Evolutionary conservation across 2,888 invertebrate species (phyloP), one percentile per base, ranked within the genome.

Genomic region (Morpho deidamia): DNA sequence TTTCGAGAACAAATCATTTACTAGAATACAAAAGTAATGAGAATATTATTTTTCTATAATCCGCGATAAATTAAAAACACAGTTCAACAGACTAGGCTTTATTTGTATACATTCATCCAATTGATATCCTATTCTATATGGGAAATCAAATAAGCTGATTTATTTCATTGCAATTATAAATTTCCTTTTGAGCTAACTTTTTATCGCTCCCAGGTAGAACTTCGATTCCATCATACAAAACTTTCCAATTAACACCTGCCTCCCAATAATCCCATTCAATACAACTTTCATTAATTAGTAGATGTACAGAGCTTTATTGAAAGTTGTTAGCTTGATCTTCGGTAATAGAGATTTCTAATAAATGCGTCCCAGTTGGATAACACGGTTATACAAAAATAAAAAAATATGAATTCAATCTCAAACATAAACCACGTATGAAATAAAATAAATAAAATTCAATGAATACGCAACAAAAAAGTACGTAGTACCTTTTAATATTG

Each of bases 121-220:
- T 23, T n/a, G n/a, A n/a, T n/a, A n/a, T 23, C 23, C 23, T 5
- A 23, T 23, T 23, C 23, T 23, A 23, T 23, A 23, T 23, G 3
- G 23, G 23, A 23, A 23, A 23, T 23, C 23, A 23, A 23, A 23
- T 5, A n/a, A n/a, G 38, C 43, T n/a, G 50, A 46, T 53, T 47
- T 39, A 43, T 45, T 51, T 51, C 51, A 57, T 54, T 49, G 51
- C 47, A 51, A 54, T 57, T 48, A 57, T 45, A 51, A 57, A 51
- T 57, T 45, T 38, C 37, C 33, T 35, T 35, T 35, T 11, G n/a
- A 33, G 41, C 40, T 7, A 49, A 12, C 34, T 48, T 32, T 33
- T 35, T 42, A 35, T 42, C 42, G 38, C 40, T 34, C 32, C 7
- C 42, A 34, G 12, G 33, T n/a, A n/a, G n/a, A 45, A 51, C 33